A percentile compares a stretch with the other conserved stretches of the same genome.
Conservation (phyloP, 2,797 vertebrate species). For the Microchirus variegatus region DNA sequence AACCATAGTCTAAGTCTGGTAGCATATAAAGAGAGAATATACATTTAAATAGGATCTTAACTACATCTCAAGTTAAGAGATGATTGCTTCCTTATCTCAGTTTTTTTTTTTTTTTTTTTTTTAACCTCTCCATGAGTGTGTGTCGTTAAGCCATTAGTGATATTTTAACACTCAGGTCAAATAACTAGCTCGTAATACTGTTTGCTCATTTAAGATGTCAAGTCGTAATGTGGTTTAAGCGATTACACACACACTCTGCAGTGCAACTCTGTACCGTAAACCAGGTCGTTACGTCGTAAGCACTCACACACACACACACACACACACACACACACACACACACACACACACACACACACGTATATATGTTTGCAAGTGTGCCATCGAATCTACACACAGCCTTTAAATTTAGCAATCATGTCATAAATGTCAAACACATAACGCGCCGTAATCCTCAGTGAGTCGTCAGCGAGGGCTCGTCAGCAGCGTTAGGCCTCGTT, state of each 20-base stretch:
- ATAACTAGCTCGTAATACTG: slow-evolving; percentile 31
- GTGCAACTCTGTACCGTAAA: slow-evolving; percentile 20
- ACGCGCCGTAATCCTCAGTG: not conserved
- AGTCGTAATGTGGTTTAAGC: slow-evolving; percentile 28
- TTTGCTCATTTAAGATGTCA: slow-evolving; percentile 27
- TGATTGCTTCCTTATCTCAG: not conserved
- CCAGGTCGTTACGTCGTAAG: slow-evolving; percentile 13
- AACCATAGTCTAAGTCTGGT: too few relatives aligned
- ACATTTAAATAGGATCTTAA: too few relatives aligned
- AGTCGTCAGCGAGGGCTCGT: slow-evolving; percentile 3
- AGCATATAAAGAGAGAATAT: not conserved
- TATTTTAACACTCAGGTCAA: slow-evolving; percentile 6
- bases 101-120: not conserved
- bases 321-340: too few relatives aligned
- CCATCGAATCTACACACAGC: slow-evolving; percentile 6
- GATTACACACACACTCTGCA: slow-evolving; percentile 2
- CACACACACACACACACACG: slow-evolving; percentile 8
- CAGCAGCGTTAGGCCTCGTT: slow-evolving; percentile 45
- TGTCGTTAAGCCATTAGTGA: slow-evolving; percentile 15
- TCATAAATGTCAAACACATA: slow-evolving; percentile 43
- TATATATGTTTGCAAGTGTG: slow-evolving; percentile 3
- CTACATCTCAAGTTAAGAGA: too few relatives aligned
- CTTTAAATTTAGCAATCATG: slow-evolving; percentile 38
- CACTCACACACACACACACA: slow-evolving; percentile 15
- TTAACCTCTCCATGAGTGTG: not conserved